Evolutionary conservation across 2,888 invertebrate species (phyloP).

Genomic region (Phorcus lineatus): DNA sequence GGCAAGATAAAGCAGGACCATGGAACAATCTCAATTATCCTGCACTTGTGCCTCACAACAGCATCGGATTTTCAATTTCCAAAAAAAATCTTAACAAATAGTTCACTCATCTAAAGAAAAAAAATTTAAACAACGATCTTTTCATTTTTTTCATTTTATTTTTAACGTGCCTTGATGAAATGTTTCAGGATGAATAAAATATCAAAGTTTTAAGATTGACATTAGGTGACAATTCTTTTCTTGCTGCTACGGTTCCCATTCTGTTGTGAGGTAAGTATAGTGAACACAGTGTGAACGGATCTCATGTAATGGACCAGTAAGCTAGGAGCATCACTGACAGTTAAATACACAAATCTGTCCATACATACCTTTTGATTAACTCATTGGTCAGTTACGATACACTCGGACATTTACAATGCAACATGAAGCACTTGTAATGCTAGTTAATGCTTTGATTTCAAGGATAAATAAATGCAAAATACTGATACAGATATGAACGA

Average conservation of each 20-base stretch:
- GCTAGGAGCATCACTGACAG: not conserved
- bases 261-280: not conserved
- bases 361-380: slow-evolving; percentile 19
- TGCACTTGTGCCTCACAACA: not conserved
- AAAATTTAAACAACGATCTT: too few relatives aligned
- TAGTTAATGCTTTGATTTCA: slow-evolving; percentile 4
- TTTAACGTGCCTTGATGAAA: too few relatives aligned
- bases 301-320: slow-evolving; percentile 16
- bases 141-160: too few relatives aligned
- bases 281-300: not conserved
- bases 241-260: not conserved
- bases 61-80: too few relatives aligned
- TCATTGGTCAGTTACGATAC: slow-evolving; percentile 15
- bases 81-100: too few relatives aligned
- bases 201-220: too few relatives aligned
- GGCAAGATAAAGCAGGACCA: slow-evolving; percentile 9
- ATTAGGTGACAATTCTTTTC: too few relatives aligned
- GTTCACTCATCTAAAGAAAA: too few relatives aligned
- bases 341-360: slow-evolving; percentile 3
- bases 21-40: not conserved
- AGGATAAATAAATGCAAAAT: slow-evolving; percentile 19
- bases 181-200: too few relatives aligned
- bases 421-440: slow-evolving; percentile 19
- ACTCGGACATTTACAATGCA: not conserved
- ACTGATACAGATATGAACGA: not conserved